A percentile compares a stretch with the other conserved stretches of the same genome.
phyloP scores from a whole-genome alignment of 64 coral and sea anemone species.

The Pocillopora damicornis region DNA sequence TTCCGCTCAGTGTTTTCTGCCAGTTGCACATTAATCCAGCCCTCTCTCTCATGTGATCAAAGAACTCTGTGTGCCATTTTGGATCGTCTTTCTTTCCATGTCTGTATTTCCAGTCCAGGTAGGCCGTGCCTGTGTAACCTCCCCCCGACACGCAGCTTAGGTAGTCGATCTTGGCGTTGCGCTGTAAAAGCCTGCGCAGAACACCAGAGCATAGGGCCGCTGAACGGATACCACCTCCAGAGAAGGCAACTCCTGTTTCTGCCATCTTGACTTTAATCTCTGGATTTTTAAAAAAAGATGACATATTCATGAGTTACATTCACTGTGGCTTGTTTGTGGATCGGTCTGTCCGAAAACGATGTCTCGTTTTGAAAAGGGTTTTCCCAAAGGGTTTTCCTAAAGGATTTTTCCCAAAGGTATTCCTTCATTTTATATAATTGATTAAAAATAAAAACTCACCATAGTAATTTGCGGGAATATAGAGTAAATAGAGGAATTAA shows the following conservation, averaged over 20 bases:
- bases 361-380: too few species aligned
- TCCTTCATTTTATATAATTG: too few species aligned
- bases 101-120: slow-evolving; percentile 69
- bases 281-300: too few species aligned
- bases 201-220: slow-evolving; percentile 61
- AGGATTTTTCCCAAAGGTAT: too few species aligned
- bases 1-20: slow-evolving; percentile 13
- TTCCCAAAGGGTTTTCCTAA: too few species aligned
- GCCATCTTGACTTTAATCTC: background rate
- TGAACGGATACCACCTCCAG: slow-evolving; percentile 63
- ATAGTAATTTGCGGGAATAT: too few species aligned
- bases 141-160: slow-evolving; percentile 65
- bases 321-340: too few species aligned
- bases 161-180: slow-evolving; percentile 32
- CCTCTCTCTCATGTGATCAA: slow-evolving; percentile 53
- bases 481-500: too few species aligned
- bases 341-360: too few species aligned
- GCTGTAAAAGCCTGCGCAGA: slow-evolving; percentile 48
- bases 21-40: slow-evolving; percentile 35
- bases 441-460: too few species aligned
- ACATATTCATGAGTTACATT: too few species aligned
- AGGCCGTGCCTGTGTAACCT: slow-evolving; percentile 45
- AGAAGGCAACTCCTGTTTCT: slow-evolving; percentile 50
- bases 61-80: slow-evolving; percentile 55
- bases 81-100: slow-evolving; percentile 40